Conservation (phyloP, 2,113 vertebrate genomes). For the Larimichthys crocea region DNA sequence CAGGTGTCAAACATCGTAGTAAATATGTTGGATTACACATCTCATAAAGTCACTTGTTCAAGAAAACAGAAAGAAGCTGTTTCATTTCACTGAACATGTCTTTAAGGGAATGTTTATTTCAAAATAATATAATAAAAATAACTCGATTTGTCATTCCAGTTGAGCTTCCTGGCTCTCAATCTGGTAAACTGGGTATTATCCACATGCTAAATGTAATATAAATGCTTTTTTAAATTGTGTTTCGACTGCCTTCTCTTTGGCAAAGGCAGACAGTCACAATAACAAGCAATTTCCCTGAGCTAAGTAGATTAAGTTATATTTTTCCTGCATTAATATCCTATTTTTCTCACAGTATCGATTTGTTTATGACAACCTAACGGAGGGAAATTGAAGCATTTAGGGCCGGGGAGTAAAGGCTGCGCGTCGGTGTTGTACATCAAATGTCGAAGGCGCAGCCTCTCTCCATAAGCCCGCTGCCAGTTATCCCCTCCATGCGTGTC, state of each 20-base stretch:
- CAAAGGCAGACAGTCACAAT: conserved; percentile 11
- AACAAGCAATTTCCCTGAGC: conserved; percentile 41
- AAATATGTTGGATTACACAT: conserved; percentile 1
- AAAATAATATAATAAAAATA: not conserved
- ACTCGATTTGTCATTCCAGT: not conserved
- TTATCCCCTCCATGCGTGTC: conserved; percentile 60
- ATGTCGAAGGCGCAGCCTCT: conserved; percentile 36
- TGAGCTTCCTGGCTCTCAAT: not conserved
- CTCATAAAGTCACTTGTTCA: not conserved
- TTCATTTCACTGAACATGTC: not conserved
- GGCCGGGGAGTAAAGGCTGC: conserved; percentile 40
- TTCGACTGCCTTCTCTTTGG: conserved; percentile 27
- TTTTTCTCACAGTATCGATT: conserved; percentile 69
- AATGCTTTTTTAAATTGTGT: conserved; percentile 15
- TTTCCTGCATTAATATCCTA: conserved; percentile 40
- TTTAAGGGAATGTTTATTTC: not conserved
- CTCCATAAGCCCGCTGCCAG: conserved; percentile 45
- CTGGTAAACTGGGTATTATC: not conserved
- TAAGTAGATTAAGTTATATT: conserved; percentile 53
- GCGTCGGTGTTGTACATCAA: conserved; percentile 54
- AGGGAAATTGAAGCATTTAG: conserved; percentile 51
- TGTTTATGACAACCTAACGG: conserved; percentile 49
- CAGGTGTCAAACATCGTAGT: conserved; percentile 16
- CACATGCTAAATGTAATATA: not conserved
- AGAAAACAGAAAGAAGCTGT: not conserved